phyloP scores from a whole-genome alignment of 2,888 invertebrate species.

The Lasioglossum calceatum region DNA sequence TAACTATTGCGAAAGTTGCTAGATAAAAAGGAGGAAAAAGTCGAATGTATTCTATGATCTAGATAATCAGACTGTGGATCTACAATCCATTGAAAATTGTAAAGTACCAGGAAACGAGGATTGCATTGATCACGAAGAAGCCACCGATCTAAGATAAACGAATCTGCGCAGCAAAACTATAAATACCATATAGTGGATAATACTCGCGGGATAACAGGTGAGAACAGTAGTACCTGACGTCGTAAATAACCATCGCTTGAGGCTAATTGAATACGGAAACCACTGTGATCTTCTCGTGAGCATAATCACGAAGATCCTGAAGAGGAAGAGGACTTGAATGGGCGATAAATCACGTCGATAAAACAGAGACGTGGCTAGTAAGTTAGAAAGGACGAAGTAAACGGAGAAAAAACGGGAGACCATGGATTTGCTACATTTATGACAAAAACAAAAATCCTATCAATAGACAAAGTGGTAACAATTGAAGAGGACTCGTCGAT shows the following conservation, averaged over 20 bases:
- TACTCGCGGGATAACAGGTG: not conserved
- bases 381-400: not conserved
- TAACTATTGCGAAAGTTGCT: not conserved
- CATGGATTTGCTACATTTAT: too few species aligned
- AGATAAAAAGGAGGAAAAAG: not conserved
- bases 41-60: not conserved
- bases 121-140: not conserved
- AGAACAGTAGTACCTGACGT: not conserved
- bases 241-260: not conserved
- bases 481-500: too few species aligned
- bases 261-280: slow-evolving; percentile 12
- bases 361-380: too few species aligned
- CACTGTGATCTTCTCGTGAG: not conserved
- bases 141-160: not conserved
- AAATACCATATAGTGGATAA: not conserved
- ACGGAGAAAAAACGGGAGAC: slow-evolving; percentile 13
- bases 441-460: too few species aligned
- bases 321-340: not conserved
- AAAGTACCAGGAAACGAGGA: not conserved
- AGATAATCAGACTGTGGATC: not conserved
- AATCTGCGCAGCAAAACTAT: not conserved
- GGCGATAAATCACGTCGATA: not conserved
- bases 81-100: not conserved
- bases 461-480: too few species aligned
- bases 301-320: not conserved